A percentile compares a stretch with the other conserved stretches of the same genome.
These are phyloP conservation scores for Eulemur rufifrons DNA, from an alignment of 2,113 vertebrate species.

Conservation along the genomic window DNA sequence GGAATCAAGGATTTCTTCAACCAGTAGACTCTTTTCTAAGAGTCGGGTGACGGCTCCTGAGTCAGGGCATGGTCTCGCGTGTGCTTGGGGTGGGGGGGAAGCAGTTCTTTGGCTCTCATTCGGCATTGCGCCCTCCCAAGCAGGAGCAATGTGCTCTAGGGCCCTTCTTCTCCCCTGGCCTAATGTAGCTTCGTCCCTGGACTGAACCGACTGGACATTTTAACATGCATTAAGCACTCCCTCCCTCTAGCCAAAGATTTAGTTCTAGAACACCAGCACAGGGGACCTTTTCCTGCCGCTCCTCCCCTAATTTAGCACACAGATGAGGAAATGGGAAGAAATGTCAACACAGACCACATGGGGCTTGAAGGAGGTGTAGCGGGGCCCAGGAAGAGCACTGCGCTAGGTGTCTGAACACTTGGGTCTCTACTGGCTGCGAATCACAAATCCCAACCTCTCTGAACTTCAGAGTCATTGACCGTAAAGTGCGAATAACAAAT, in stretches of 20 bases:
- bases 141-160: background rate
- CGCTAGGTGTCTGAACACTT: accelerated
- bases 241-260: background rate
- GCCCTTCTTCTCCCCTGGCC: background rate
- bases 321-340: background rate
- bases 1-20: background rate
- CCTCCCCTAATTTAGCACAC: background rate
- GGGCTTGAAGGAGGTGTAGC: background rate
- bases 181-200: background rate
- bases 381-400: background rate
- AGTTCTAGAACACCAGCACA: background rate
- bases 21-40: background rate
- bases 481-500: background rate
- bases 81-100: background rate
- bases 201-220: background rate
- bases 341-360: background rate
- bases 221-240: background rate
- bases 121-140: background rate
- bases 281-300: background rate
- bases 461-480: background rate
- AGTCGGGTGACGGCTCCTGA: background rate
- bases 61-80: background rate
- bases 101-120: background rate
- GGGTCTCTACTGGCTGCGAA: background rate
- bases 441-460: background rate